Base-by-base conservation (phyloP, 2,888 invertebrate genomes). In the Eilema sororculum region DNA sequence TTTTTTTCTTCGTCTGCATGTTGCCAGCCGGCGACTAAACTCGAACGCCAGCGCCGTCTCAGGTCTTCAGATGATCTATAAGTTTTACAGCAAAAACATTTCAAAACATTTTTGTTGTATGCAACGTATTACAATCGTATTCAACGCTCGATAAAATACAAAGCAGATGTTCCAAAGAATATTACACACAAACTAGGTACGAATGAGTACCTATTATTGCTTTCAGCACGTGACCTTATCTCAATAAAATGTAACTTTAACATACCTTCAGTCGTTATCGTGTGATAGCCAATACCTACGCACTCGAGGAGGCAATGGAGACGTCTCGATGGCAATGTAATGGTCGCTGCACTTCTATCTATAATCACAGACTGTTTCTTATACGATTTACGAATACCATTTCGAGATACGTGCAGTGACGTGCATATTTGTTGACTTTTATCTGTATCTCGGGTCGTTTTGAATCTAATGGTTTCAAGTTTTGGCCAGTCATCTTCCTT, bases 281-380 rank as follows among this genome's bases (percentile, higher is more conserved):
- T 62, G 70, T 64, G 74, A 81, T 78, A 72, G 69, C 72, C 73
- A 75, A 76, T 76, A 78, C 80, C 80, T 80, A 81, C 79, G 80
- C 81, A 80, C 65, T 72, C 71, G 71, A 75, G 75, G 70, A 68
- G 78, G 84, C 84, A 80, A 88, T 88, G 78, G 84, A 89, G 89
- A 86, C 85, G 85, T 89, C 85, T 87, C 75, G 79, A 86, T 87
- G 72, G 79, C 77, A 65, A 63, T 70, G 68, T 86, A 88, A 88
- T 86, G 86, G 86, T 75, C 78, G 69, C 78, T 71, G 76, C 73
- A 76, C 60, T 75, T 77, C 83, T 84, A 85, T 86, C 84, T 84
- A 67, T 77, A 69, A 80, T 84, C 81, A 77, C 70, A 68, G 78
- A 77, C 73, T 76, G 78, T 84, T 88, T 86, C 83, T 84, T 86